Evolutionary conservation across 2,113 vertebrate species (phyloP).

Genomic region (Gasterosteus aculeatus): DNA sequence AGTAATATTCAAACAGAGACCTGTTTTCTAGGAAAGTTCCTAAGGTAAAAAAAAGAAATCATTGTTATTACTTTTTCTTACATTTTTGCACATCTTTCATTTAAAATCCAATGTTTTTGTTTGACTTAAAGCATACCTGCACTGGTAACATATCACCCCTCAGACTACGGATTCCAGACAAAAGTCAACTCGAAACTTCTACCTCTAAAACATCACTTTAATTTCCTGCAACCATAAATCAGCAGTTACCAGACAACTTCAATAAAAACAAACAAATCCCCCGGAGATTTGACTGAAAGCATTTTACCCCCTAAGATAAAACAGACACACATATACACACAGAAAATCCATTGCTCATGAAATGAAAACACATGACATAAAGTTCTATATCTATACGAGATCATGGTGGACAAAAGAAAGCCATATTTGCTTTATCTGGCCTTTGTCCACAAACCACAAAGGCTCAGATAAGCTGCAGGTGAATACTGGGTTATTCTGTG

Average conservation of each 20-base stretch:
- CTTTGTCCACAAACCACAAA: background rate
- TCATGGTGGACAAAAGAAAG: background rate
- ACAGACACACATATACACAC: conserved; percentile 2
- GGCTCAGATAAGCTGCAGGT: conserved; percentile 2
- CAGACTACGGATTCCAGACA: conserved; percentile 28
- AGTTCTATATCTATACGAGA: background rate
- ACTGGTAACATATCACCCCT: background rate
- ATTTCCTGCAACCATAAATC: conserved; percentile 71
- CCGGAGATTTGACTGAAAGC: conserved; percentile 31
- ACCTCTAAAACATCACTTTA: conserved; percentile 47
- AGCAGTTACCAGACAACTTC: conserved; percentile 53
- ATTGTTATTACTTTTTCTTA: background rate
- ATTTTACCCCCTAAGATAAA: conserved; percentile 30
- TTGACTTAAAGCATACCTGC: background rate
- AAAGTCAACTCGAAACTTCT: conserved; percentile 27
- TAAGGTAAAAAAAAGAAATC: background rate
- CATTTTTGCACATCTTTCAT: background rate
- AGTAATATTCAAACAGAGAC: no score
- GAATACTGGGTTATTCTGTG: background rate
- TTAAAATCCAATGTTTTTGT: conserved; percentile 9
- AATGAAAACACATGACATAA: background rate
- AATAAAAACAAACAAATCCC: conserved; percentile 61
- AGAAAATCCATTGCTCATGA: background rate
- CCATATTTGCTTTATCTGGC: background rate
- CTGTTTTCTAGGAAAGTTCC: background rate